A percentile compares a stretch with the other conserved stretches of the same genome.
Conservation (phyloP, 2,113 vertebrate genomes). For the Cottus gobio region DNA sequence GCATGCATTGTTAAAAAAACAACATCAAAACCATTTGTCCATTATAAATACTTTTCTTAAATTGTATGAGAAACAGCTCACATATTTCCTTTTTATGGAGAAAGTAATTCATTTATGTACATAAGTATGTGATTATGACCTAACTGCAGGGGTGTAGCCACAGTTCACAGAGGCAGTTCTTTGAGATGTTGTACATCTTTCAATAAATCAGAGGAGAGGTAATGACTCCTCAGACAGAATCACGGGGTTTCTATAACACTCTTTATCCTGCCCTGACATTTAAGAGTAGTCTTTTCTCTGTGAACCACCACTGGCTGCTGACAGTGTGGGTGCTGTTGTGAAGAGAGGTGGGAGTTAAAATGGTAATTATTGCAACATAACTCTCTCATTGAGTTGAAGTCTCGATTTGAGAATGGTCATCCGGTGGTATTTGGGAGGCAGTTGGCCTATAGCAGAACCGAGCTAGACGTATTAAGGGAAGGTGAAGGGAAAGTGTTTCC, state of each 20-base stretch:
- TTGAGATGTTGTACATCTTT: constrained; percentile 57
- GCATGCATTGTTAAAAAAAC: constrained; percentile 5
- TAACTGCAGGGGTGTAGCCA: constrained; percentile 33
- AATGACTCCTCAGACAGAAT: constrained; percentile 61
- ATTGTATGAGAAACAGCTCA: constrained; percentile 47
- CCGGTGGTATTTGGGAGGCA: constrained; percentile 58
- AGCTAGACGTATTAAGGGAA: constrained; percentile 40
- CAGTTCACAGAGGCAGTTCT: constrained; percentile 50
- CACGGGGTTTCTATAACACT: constrained; percentile 56
- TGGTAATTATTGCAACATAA: constrained; percentile 62
- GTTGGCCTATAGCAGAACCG: constrained; percentile 21
- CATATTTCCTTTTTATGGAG: constrained; percentile 68
- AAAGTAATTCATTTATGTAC: constrained; percentile 58
- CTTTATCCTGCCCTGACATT: constrained; percentile 71
- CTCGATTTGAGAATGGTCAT: constrained; percentile 46
- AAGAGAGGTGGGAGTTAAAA: constrained; percentile 58
- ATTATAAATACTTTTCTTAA: constrained; percentile 50
- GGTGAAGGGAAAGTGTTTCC: constrained; percentile 45
- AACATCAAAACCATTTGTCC: constrained; percentile 31
- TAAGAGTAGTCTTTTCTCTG: constrained; percentile 46
- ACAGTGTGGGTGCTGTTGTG: constrained; percentile 16
- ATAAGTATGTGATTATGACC: constrained; percentile 65
- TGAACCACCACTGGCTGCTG: constrained; percentile 26
- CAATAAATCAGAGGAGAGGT: constrained; percentile 67
- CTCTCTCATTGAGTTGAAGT: constrained; percentile 44